Percentiles rank a stretch among this genome's conserved stretches.
These are phyloP conservation scores for Phymatocera aterrima DNA, from an alignment of 2,888 invertebrate genomes.

Conservation along the genomic window DNA sequence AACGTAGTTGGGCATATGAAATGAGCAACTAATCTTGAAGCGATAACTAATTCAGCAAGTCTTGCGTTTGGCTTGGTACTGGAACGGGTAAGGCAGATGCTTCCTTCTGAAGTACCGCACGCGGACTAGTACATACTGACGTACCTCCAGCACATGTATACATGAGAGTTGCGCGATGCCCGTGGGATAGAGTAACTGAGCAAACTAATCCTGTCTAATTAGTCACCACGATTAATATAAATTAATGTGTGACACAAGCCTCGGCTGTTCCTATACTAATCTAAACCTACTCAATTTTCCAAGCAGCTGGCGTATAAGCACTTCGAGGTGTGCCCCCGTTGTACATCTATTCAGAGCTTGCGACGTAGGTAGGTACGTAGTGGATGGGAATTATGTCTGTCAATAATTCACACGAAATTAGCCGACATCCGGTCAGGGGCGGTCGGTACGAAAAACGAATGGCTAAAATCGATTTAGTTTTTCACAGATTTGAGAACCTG, in stretches of 20 bases:
- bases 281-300: constrained; percentile 17
- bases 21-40: constrained; percentile 31
- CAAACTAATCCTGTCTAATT: constrained; percentile 54
- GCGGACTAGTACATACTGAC: neutral
- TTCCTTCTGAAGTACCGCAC: constrained; percentile 13
- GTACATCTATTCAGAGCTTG: too few relatives aligned
- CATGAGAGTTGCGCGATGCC: constrained; percentile 55
- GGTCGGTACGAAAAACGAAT: neutral
- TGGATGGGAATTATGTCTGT: neutral
- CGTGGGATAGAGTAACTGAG: constrained; percentile 54
- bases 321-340: neutral
- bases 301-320: neutral
- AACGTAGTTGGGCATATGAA: constrained; percentile 3
- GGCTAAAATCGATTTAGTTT: neutral
- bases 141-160: too few relatives aligned
- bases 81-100: constrained; percentile 16
- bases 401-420: constrained; percentile 4
- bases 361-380: too few relatives aligned
- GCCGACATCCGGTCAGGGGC: neutral
- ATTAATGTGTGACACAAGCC: constrained; percentile 59
- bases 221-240: constrained; percentile 63
- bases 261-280: constrained; percentile 30
- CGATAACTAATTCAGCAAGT: constrained; percentile 41
- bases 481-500: constrained; percentile 6
- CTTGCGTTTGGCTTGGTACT: constrained; percentile 17